A percentile compares a stretch with the other conserved stretches of the same genome.
These are phyloP conservation scores for Phyllostomus discolor DNA, from an alignment of 2,113 vertebrate species.

Conservation along the genomic window DNA sequence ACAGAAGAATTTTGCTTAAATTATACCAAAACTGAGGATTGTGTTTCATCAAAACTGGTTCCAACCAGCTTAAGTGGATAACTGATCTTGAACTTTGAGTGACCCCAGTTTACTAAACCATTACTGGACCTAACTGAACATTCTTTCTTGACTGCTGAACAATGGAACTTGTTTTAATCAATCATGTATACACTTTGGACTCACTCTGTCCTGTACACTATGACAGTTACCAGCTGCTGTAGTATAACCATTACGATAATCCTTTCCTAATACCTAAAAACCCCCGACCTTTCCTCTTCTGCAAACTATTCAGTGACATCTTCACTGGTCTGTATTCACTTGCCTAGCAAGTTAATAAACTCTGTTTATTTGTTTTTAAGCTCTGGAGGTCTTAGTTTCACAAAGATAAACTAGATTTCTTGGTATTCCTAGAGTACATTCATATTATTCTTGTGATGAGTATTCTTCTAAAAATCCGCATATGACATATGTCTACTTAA, in stretches of 20 bases:
- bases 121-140: neutral
- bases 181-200: neutral
- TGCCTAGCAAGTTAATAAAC: conserved; percentile 1
- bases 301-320: neutral
- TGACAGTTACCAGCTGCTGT: neutral
- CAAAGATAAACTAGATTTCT: conserved; percentile 30
- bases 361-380: neutral
- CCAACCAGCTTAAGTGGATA: neutral
- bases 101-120: neutral
- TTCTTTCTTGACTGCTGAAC: neutral
- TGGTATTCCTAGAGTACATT: neutral
- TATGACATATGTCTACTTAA: neutral
- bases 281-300: neutral
- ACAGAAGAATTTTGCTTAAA: neutral
- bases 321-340: neutral
- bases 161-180: neutral
- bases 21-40: neutral
- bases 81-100: neutral
- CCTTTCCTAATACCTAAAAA: neutral
- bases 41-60: conserved; percentile 5
- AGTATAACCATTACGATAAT: neutral
- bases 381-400: neutral
- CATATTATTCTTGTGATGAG: neutral
- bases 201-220: neutral
- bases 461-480: conserved; percentile 1